These are phyloP conservation scores for Ellobium chinense DNA, from an alignment of 2,888 invertebrate species.

Conservation along the genomic window DNA sequence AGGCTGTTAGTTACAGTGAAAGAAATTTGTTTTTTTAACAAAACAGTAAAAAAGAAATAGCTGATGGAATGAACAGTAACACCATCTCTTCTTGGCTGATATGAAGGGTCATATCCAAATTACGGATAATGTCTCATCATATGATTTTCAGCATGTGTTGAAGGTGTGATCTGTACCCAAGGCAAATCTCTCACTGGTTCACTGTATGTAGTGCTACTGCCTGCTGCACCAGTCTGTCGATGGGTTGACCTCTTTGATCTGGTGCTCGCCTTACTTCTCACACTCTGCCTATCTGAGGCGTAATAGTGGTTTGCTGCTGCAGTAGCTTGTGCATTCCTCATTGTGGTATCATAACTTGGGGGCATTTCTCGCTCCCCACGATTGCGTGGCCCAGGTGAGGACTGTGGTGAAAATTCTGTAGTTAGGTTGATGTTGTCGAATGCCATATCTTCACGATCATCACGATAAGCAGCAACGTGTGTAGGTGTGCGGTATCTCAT, in stretches of 20 bases:
- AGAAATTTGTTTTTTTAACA: too few species aligned
- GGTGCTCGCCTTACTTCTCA: slow-evolving; percentile 66
- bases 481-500: slow-evolving; percentile 70
- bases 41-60: too few species aligned
- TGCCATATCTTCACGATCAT: slow-evolving; percentile 50
- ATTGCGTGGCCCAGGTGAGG: slow-evolving; percentile 30
- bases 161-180: slow-evolving; percentile 73
- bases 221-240: slow-evolving; percentile 5
- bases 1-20: too few species aligned
- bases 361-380: slow-evolving; percentile 59
- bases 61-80: too few species aligned
- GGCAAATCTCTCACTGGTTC: slow-evolving; percentile 66
- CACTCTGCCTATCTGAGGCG: slow-evolving; percentile 66
- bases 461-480: slow-evolving; percentile 44
- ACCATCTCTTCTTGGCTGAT: too few species aligned
- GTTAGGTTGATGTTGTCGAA: slow-evolving; percentile 48
- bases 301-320: slow-evolving; percentile 57
- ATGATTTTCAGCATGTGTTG: slow-evolving; percentile 45
- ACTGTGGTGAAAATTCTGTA: slow-evolving; percentile 32
- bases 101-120: too few species aligned
- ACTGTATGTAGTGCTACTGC: slow-evolving; percentile 43
- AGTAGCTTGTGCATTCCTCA: slow-evolving; percentile 56
- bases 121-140: slow-evolving; percentile 44
- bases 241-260: slow-evolving; percentile 59
- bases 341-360: slow-evolving; percentile 72